These are phyloP conservation scores for Hippocampus mohnikei DNA, from an alignment of 2,113 vertebrate species.

Conservation along the genomic window DNA sequence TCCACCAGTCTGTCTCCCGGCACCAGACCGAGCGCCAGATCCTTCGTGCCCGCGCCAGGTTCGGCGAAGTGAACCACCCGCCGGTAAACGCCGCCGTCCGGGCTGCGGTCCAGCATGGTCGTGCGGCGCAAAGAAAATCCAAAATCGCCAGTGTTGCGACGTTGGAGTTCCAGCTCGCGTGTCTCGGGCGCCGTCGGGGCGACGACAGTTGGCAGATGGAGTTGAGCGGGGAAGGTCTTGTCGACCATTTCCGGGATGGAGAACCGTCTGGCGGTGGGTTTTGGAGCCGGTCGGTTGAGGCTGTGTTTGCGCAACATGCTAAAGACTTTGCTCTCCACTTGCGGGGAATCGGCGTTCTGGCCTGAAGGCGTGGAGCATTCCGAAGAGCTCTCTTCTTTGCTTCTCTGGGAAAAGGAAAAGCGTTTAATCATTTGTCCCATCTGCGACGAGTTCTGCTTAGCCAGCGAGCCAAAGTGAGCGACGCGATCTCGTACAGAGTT, in stretches of 20 bases:
- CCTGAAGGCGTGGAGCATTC: conserved; percentile 86
- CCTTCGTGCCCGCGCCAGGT: conserved; percentile 88
- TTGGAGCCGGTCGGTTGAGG: conserved; percentile 38
- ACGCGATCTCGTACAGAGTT: conserved; percentile 84
- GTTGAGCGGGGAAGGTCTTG: conserved; percentile 78
- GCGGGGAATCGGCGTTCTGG: conserved; percentile 80
- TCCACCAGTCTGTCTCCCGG: conserved; percentile 92
- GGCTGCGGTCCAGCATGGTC: conserved; percentile 84
- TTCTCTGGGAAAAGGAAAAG: conserved; percentile 91
- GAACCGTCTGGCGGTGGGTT: conserved; percentile 31
- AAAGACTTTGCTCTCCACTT: conserved; percentile 80
- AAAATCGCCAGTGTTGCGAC: conserved; percentile 90
- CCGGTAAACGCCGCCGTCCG: conserved; percentile 83
- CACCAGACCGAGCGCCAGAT: conserved; percentile 86
- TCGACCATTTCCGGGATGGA: conserved; percentile 75
- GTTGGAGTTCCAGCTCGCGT: conserved; percentile 86
- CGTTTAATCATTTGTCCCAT: conserved; percentile 81
- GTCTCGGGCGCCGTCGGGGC: conserved; percentile 71
- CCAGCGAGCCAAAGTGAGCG: conserved; percentile 82
- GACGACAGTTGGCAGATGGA: conserved; percentile 78
- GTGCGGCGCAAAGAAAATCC: conserved; percentile 92
- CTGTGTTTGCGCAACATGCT: conserved; percentile 66
- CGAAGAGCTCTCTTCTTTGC: conserved; percentile 85
- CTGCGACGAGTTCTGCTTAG: conserved; percentile 87
- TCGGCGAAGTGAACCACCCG: conserved; percentile 92